phyloP scores from a whole-genome alignment of 2,797 vertebrate species.

The Taeniopygia guttata region DNA sequence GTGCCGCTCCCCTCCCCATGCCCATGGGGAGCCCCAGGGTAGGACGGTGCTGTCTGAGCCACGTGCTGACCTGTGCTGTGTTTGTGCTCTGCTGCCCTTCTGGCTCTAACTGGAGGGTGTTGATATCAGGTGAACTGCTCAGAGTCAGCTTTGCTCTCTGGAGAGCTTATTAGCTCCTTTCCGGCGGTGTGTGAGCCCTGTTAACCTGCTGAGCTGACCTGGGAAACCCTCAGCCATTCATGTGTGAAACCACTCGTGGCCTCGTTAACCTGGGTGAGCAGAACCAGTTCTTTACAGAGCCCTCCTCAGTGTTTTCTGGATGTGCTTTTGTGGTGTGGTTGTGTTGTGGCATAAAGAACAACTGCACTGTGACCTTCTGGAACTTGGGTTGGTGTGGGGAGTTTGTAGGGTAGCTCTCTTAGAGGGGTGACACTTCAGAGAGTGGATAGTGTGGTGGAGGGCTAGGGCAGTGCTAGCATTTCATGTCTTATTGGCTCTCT shows the following conservation, averaged over 20 bases:
- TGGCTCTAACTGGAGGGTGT: background rate
- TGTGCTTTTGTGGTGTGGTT: background rate
- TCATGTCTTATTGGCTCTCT: background rate
- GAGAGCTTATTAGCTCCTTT: slow-evolving; percentile 25
- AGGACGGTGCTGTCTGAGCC: background rate
- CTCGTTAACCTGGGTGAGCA: background rate
- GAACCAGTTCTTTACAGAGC: background rate
- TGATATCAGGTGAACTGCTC: background rate
- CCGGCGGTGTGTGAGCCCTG: background rate
- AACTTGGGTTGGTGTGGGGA: background rate
- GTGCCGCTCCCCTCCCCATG: background rate
- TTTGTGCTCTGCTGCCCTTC: background rate
- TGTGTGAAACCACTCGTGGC: background rate
- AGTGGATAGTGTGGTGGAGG: background rate
- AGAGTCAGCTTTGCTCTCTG: background rate
- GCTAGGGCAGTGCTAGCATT: background rate
- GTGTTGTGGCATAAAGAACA: background rate
- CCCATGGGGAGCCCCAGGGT: background rate
- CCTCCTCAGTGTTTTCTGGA: background rate
- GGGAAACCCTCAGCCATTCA: background rate
- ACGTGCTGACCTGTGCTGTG: background rate
- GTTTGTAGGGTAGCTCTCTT: background rate
- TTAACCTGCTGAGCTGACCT: background rate
- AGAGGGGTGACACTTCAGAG: background rate
- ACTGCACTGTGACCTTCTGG: background rate